Evolutionary conservation across 1,140 invertebrate genomes (phyloP).

Genomic region (Notospermus geniculatus): DNA sequence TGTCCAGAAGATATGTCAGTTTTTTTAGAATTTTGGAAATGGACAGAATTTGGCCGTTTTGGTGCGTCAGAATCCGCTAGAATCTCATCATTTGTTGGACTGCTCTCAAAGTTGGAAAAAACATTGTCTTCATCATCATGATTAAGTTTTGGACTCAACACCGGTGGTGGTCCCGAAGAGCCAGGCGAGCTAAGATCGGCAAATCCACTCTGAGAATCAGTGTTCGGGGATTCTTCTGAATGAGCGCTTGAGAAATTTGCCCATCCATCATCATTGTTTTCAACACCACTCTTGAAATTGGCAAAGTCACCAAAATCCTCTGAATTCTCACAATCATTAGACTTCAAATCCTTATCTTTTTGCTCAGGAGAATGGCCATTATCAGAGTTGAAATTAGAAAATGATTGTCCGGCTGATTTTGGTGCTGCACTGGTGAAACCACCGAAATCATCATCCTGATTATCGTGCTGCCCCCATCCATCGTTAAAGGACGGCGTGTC

Average conservation of each 20-base stretch:
- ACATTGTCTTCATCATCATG: neutral
- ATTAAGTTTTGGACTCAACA: neutral
- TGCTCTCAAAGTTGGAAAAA: neutral
- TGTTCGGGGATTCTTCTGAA: neutral
- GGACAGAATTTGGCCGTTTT: neutral
- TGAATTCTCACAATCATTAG: neutral
- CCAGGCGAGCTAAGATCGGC: conserved; percentile 1
- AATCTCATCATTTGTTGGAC: neutral
- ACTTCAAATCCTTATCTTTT: neutral
- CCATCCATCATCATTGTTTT: neutral
- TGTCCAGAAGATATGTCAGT: neutral
- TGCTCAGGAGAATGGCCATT: neutral
- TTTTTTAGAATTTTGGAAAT: neutral
- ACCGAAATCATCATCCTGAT: conserved; percentile 40
- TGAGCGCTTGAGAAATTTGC: neutral
- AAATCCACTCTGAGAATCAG: conserved; percentile 3
- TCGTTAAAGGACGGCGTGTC: conserved; percentile 18
- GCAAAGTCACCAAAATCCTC: neutral
- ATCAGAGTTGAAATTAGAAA: neutral
- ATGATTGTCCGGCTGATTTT: neutral
- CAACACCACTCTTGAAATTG: neutral
- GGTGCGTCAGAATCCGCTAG: neutral
- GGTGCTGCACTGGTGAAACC: conserved; percentile 34
- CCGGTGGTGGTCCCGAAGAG: neutral
- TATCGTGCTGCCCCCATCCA: conserved; percentile 28